Base-by-base conservation (phyloP, 2,888 invertebrate genomes). In the Antitype chi region DNA sequence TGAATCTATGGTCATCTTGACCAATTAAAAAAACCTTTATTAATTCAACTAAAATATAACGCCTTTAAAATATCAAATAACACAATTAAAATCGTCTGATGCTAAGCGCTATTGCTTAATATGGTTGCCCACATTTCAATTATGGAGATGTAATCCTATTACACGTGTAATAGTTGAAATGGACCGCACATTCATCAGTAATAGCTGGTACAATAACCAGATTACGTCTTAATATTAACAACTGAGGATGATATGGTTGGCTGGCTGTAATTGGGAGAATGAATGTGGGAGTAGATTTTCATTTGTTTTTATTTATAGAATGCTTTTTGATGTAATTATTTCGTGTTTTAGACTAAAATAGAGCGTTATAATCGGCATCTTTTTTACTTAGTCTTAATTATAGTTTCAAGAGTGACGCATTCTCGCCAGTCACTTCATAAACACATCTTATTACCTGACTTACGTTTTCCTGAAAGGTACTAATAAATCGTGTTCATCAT, bases 81-180 rank as follows among this genome's bases (percentile, higher is more conserved):
- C 78, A 53, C 71, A 78, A 85, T 81, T 84, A 86, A 64, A 82
- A 71, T 71, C 38, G 15, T 69, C 59, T 1, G 25, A 64, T 69
- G n/a, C 59, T 69, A 74, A 84, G 67, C 78, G 64, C 43, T 43
- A 72, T 60, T 76, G 76, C 68, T 74, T 78, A 78, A 74, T 87
- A 85, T 76, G 82, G 77, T 74, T 62, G 77, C 77, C 84, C 78
- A 80, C 71, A 84, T 85, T 82, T 85, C 85, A 87, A 86, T 88
- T 85, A 87, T 74, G 76, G 69, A 13, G 55, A 63, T 59, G 43
- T 88, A 87, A 88, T 88, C 87, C 86, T 80, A 87, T 87, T 87
- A 87, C 64, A 55, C 23, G 55, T 66, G 74, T 78, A 75, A 80
- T 78, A 74, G 77, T 86, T 82, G 85, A 77, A 78, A 85, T 84